A percentile compares a stretch with the other conserved stretches of the same genome.
phyloP scores from a whole-genome alignment of 2,888 invertebrate species.

The Nezara viridula region DNA sequence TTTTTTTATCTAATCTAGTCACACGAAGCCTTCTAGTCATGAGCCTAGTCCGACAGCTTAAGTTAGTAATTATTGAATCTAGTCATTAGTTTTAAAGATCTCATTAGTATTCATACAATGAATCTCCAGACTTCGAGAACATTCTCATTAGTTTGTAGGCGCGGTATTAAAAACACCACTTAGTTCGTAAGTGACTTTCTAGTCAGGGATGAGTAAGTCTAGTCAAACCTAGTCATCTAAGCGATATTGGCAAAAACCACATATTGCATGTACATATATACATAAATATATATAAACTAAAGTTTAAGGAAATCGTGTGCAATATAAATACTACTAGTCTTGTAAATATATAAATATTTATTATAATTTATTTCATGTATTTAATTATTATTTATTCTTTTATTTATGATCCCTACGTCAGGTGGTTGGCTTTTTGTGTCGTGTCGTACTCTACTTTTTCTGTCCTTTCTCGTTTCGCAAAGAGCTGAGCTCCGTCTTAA shows the following conservation, averaged over 20 bases:
- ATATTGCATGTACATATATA: conserved; percentile 21
- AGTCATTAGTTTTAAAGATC: conserved; percentile 55
- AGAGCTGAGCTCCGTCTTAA: conserved; percentile 64
- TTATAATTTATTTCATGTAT: conserved; percentile 26
- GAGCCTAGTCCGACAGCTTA: conserved; percentile 39
- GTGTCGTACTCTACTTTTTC: conserved; percentile 54
- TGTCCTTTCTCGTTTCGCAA: conserved; percentile 63
- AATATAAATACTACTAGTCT: conserved; percentile 61
- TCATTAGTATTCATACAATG: conserved; percentile 56
- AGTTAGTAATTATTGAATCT: not conserved
- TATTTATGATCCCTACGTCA: conserved; percentile 52
- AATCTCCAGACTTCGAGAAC: conserved; percentile 61
- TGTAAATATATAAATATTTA: conserved; percentile 53
- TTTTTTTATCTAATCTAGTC: conserved; percentile 52
- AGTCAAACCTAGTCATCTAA: conserved; percentile 61
- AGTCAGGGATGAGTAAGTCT: conserved; percentile 61
- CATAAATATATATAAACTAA: conserved; percentile 59
- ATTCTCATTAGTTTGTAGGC: conserved; percentile 56
- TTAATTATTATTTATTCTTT: conserved; percentile 56
- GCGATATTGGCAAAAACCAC: conserved; percentile 44
- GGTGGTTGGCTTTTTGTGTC: conserved; percentile 56
- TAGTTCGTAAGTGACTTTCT: conserved; percentile 58
- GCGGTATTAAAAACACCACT: conserved; percentile 56
- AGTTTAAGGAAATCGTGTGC: conserved; percentile 56
- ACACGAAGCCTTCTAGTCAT: conserved; percentile 37